Conservation (phyloP, 2,888 invertebrate genomes). For the Myopa testacea region DNA sequence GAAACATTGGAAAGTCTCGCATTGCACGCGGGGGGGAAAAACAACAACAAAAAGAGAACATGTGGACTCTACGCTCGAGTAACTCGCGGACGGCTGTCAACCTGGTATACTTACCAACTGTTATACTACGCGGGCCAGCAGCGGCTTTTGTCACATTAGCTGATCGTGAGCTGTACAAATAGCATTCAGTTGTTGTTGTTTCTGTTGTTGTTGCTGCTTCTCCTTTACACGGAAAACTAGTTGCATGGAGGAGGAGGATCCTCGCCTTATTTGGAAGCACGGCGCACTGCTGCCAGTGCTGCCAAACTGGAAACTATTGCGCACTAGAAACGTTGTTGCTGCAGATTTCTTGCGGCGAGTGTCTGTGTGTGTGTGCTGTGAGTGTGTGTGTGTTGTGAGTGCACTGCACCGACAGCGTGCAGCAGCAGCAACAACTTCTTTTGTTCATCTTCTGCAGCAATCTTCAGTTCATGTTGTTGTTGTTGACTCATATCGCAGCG, state of each 20-base stretch:
- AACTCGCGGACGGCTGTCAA: no score
- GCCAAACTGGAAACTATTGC: not conserved
- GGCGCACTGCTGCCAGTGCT: not conserved
- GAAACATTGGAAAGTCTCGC: no score
- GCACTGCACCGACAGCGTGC: conserved; percentile 1
- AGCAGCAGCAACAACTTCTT: not conserved
- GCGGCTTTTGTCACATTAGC: no score
- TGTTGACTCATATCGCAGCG: not conserved
- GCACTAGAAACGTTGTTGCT: not conserved
- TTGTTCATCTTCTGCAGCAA: not conserved
- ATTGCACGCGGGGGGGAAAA: no score
- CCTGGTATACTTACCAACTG: no score
- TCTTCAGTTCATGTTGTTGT: not conserved
- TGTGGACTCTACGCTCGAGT: no score
- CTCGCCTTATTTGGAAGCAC: not conserved
- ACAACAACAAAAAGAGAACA: no score
- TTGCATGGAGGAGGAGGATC: not conserved
- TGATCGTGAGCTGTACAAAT: no score
- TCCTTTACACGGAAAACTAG: conserved; percentile 2
- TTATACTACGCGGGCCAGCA: no score
- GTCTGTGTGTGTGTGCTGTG: not conserved
- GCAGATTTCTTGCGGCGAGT: not conserved
- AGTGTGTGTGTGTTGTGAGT: not conserved
- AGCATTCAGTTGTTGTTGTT: no score
- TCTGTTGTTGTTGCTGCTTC: not conserved